A percentile compares a stretch with the other conserved stretches of the same genome.
Evolutionary conservation across 2,888 invertebrate species (phyloP).

Genomic region (Rhagonycha lutea): DNA sequence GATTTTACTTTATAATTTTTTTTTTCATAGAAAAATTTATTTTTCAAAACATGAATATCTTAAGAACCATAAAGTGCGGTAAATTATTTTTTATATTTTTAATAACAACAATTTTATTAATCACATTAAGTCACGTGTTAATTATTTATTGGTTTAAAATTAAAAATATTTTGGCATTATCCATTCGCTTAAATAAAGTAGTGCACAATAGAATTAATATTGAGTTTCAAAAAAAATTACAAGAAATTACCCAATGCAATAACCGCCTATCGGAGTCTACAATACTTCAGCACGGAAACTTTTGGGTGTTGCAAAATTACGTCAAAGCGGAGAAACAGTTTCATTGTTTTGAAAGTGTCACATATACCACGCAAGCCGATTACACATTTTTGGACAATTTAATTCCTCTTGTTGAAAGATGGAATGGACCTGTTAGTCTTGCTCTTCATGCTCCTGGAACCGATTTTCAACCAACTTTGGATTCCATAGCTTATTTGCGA

Average conservation of each 20-base stretch:
- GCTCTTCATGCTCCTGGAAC: constrained; percentile 67
- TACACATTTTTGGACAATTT: constrained; percentile 69
- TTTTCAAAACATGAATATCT: not conserved
- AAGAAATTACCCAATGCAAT: constrained; percentile 20
- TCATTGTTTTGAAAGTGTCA: constrained; percentile 64
- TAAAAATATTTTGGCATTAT: not conserved
- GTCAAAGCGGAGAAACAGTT: constrained; percentile 55
- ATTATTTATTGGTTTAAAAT: not conserved
- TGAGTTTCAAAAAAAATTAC: not conserved
- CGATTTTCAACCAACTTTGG: constrained; percentile 61
- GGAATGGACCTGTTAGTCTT: constrained; percentile 69
- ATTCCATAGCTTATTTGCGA: constrained; percentile 63
- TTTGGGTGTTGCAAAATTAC: constrained; percentile 67
- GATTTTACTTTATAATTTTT: not conserved
- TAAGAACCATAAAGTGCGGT: not conserved
- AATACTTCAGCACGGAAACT: constrained; percentile 41
- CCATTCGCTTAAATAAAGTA: not conserved
- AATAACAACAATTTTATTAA: not conserved
- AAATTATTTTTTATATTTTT: not conserved
- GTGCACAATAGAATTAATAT: not conserved
- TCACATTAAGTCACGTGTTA: not conserved
- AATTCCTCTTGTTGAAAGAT: constrained; percentile 60
- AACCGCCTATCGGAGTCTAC: constrained; percentile 20
- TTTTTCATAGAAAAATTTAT: not conserved
- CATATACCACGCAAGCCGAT: constrained; percentile 71